Base-by-base conservation (phyloP, 37 sponge, comb jelly and placozoan species). In the Agelas oroides region DNA sequence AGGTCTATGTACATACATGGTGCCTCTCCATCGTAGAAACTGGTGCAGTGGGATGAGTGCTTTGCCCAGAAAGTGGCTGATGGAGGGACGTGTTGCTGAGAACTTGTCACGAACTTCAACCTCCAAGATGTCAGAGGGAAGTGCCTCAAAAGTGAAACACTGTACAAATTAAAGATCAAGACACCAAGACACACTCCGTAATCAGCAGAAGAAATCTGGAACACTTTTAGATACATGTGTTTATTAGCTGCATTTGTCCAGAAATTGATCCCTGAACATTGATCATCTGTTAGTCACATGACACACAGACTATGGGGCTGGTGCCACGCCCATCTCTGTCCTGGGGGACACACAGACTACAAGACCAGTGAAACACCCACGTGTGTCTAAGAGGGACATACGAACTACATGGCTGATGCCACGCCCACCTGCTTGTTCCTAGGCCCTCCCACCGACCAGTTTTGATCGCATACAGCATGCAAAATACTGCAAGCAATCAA, bases 21-120 rank as follows among this genome's bases (percentile, higher is more conserved):
- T 14, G 19, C 84, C 82, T 33, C 38, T 31, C 34, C 32, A 39
- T 20, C 52, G 39, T 28, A 88, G 75, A 61, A 88, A 68, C 59
- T 54, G 39, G 19, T 39, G 2, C 16, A 80, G 53, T 0, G 73
- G 73, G 28, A 80, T 24, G 28, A n/a, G 24, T 0, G 67, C 74
- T 35, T 57, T 82, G n/a, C 92, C 87, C 57, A 91, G 59, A 68
- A 86, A 91, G 28, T 86, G 87, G 39, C 54, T 81, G 28, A 82
- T 53, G 32, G 78, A 61, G n/a, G 85, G 75, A 28, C 81, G 77
- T 0, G 23, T 58, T 25, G 40, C 39, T 3, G 15, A 37, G 2
- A 59, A 53, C 73, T 91, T 76, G 59, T 80, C 73, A 28, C 84
- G 67, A 60, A 91, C 88, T 56, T 86, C 84, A 17, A 91, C 38